A percentile compares a stretch with the other conserved stretches of the same genome.
phyloP scores from a whole-genome alignment of 2,113 vertebrate genomes.

The Cyprinodon tularosa region DNA sequence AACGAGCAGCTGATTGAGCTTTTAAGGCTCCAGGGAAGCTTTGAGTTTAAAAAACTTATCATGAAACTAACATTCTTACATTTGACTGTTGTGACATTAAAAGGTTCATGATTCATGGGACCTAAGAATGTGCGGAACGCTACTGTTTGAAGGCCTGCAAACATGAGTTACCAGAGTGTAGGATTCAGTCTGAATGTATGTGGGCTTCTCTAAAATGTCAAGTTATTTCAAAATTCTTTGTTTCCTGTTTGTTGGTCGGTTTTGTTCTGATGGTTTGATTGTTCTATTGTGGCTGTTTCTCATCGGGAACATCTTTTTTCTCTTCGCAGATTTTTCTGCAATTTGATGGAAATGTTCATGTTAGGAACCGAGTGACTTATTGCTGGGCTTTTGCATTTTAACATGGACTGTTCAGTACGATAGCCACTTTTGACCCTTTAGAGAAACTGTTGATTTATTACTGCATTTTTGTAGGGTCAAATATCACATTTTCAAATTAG shows the following conservation, averaged over 20 bases:
- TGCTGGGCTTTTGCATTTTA: neutral
- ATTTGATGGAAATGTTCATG: neutral
- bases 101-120: neutral
- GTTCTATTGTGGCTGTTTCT: neutral
- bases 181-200: constrained; percentile 46
- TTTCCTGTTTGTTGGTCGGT: neutral
- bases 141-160: constrained; percentile 25
- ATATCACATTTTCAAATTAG: too few species aligned
- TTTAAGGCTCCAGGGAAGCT: neutral
- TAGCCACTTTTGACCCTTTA: neutral
- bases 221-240: neutral
- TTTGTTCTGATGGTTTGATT: neutral
- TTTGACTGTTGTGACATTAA: neutral
- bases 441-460: neutral
- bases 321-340: neutral
- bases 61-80: neutral
- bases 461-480: too few species aligned
- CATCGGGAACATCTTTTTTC: neutral
- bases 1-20: neutral
- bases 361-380: too few species aligned
- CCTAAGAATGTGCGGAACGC: constrained; percentile 34
- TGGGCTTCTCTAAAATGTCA: constrained; percentile 21
- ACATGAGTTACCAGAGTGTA: constrained; percentile 29
- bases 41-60: neutral
- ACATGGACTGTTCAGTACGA: neutral